Percentiles rank a stretch among this genome's conserved stretches.
phyloP scores from a whole-genome alignment of 2,888 invertebrate species.

The Pammene fasciana region DNA sequence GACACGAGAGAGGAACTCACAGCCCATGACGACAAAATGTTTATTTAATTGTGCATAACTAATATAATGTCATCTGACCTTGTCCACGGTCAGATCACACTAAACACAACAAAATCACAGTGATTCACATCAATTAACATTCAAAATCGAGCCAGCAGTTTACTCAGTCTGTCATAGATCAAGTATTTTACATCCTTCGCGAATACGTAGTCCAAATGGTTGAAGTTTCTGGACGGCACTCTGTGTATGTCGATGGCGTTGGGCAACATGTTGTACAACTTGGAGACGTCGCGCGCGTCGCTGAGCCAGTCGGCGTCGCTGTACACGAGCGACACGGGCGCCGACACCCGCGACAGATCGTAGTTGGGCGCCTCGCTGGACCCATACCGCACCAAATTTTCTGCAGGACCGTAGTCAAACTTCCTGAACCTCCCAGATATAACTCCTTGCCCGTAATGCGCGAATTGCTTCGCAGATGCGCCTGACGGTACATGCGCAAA shows the following conservation, averaged over 20 bases:
- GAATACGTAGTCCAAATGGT: constrained; percentile 69
- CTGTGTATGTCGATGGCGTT: constrained; percentile 81
- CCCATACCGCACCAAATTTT: constrained; percentile 62
- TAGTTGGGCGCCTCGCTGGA: constrained; percentile 60
- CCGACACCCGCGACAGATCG: constrained; percentile 54
- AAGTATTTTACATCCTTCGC: constrained; percentile 64
- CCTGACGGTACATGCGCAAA: constrained; percentile 82
- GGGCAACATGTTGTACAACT: constrained; percentile 75
- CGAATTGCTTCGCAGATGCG: constrained; percentile 76
- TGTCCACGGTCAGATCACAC: constrained; percentile 8
- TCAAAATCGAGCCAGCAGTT: constrained; percentile 35
- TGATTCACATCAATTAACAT: not conserved
- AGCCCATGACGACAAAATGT: not conserved
- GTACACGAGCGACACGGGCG: constrained; percentile 68
- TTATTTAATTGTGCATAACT: not conserved
- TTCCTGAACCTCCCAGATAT: constrained; percentile 60
- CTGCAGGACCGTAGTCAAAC: constrained; percentile 62
- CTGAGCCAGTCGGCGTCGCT: constrained; percentile 86
- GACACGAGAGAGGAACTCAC: not conserved
- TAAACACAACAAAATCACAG: not conserved
- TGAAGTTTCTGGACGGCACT: constrained; percentile 78
- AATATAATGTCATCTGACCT: not conserved
- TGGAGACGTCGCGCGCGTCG: constrained; percentile 80
- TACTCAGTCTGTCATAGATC: constrained; percentile 47
- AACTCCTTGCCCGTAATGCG: constrained; percentile 81